These are phyloP conservation scores for Callorhinus ursinus DNA, from an alignment of 2,113 vertebrate species.

Conservation along the genomic window DNA sequence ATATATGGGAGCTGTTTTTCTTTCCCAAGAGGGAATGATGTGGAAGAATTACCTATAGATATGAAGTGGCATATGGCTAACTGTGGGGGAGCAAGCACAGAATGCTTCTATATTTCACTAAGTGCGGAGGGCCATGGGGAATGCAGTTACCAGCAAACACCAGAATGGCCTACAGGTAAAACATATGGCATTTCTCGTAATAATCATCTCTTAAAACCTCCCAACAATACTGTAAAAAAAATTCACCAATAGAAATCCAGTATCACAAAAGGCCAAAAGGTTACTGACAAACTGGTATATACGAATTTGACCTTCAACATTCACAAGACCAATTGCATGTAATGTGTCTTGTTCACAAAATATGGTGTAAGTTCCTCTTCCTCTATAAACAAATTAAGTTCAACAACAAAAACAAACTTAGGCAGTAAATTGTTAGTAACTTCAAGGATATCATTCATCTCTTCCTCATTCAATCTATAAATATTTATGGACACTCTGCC, in stretches of 20 bases:
- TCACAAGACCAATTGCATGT: not conserved
- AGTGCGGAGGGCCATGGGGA: constrained; percentile 68
- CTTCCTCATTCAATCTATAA: not conserved
- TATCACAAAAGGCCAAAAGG: constrained; percentile 19
- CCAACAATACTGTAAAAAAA: constrained; percentile 51
- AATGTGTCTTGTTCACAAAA: not conserved
- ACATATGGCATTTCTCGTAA: constrained; percentile 82
- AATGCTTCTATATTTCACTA: constrained; percentile 80
- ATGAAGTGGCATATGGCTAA: constrained; percentile 73
- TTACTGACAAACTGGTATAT: constrained; percentile 21
- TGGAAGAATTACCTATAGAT: constrained; percentile 68
- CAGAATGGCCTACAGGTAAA: constrained; percentile 79
- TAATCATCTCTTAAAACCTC: constrained; percentile 76
- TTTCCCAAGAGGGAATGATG: constrained; percentile 74
- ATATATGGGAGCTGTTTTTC: constrained; percentile 43
- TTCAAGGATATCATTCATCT: constrained; percentile 28
- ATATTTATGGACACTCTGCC: not conserved
- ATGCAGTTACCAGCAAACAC: constrained; percentile 78
- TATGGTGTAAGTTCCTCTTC: not conserved
- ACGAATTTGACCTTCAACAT: constrained; percentile 8
- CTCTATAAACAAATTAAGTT: not conserved
- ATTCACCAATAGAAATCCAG: not conserved
- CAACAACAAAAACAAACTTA: constrained; percentile 4
- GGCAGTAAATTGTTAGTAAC: not conserved
- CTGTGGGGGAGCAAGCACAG: constrained; percentile 63